Evolutionary conservation across 2,888 invertebrate genomes (phyloP).

Genomic region (Malthinus seriepunctatus): DNA sequence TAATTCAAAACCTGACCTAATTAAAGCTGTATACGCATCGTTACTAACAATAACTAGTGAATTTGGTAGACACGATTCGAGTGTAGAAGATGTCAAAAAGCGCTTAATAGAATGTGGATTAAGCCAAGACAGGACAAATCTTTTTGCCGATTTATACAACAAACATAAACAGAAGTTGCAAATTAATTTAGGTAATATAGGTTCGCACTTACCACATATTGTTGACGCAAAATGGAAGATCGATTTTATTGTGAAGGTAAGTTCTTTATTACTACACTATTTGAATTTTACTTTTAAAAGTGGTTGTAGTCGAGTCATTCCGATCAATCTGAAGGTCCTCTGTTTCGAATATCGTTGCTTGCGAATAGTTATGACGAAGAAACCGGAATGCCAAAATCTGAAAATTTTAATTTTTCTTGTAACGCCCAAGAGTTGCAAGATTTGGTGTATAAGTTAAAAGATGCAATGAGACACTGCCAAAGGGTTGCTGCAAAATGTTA

Average conservation of each 20-base stretch:
- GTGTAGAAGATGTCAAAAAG: conserved; percentile 37
- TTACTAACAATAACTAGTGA: conserved; percentile 45
- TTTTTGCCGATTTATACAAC: conserved; percentile 44
- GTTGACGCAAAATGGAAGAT: conserved; percentile 65
- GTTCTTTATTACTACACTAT: background rate
- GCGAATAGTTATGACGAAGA: conserved; percentile 48
- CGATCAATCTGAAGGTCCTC: conserved; percentile 46
- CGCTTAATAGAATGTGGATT: conserved; percentile 42
- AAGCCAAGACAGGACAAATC: conserved; percentile 32
- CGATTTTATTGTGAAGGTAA: conserved; percentile 56
- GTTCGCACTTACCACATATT: conserved; percentile 57
- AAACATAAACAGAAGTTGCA: conserved; percentile 42
- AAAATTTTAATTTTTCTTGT: conserved; percentile 63
- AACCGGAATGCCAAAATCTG: conserved; percentile 50
- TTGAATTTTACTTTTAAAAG: too few species aligned
- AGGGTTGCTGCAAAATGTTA: conserved; percentile 48
- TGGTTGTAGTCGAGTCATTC: conserved; percentile 44
- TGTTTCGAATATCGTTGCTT: conserved; percentile 48
- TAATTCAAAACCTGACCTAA: conserved; percentile 47
- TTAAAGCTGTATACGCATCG: conserved; percentile 47
- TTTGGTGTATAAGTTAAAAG: conserved; percentile 68
- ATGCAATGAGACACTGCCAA: conserved; percentile 65
- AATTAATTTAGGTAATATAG: conserved; percentile 47
- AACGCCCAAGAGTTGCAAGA: conserved; percentile 67
- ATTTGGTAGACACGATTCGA: conserved; percentile 42